Base-by-base conservation (phyloP, 1,140 invertebrate species). In the Ctenoplectra terminalis region DNA sequence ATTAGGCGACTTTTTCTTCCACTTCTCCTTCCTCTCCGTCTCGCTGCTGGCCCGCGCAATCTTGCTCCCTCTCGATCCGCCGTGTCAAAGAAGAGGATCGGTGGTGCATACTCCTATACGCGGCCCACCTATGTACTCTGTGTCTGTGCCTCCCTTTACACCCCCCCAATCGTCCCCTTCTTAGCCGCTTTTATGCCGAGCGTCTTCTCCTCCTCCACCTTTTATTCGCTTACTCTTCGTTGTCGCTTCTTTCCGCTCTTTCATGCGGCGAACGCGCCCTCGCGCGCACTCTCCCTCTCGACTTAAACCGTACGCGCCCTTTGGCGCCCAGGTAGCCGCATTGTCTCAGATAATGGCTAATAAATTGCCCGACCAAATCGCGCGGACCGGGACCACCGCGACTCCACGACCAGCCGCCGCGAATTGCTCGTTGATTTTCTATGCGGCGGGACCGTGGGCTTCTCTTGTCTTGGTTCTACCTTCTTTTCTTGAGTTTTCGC, bases 1-100 rank as follows among this genome's bases (percentile, higher is more conserved):
- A 95, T 95, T 94, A 95, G 93, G 93, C 90, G 91, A 92, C 91
- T 93, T 93, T 94, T 94, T 93, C 92, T 93, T 93, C 90, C 89
- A 93, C 88, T 91, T 90, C 84, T 89, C 82, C 87, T 87, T 79
- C 58, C 86, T 72, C 78, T 79, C 61, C 73, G 80, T 76, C 81
- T 79, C 80, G 69, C 76, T 43, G 64, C 31, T 48, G 80, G 54
- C 37, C 50, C 50, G 40, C 67, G 67, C 46, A 64, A 56, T 64
- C 64, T 58, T 61, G 23, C 84, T 43, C 50, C 54, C n/a, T 83
- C 66, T 56, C 52, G n/a, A 31, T 31, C 40, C 61, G 26, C 70
- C 78, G 67, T 67, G 66, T 85, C 80, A 83, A 86, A 87, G 83
- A 85, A 82, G 87, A 82, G 69, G 82, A 87, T 83, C 85, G 87